Percentiles rank a stretch among this genome's conserved stretches.
phyloP scores from a whole-genome alignment of 1,140 invertebrate species.

The Panagrolaimus sp. region DNA sequence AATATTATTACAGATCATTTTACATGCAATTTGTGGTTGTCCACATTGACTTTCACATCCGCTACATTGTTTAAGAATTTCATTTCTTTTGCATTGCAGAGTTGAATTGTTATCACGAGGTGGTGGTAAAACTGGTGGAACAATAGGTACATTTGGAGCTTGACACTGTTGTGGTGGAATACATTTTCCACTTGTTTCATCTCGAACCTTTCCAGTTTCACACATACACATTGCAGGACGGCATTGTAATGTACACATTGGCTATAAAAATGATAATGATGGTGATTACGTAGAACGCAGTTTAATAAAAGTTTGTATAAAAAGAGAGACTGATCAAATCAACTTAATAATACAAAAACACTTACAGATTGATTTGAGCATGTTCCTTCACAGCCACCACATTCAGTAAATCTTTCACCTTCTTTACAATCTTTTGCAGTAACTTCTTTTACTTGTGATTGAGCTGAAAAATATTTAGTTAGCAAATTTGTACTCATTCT shows the following conservation, averaged over 20 bases:
- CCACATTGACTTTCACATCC: background rate
- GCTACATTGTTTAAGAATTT: background rate
- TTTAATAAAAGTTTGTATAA: no score
- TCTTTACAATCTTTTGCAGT: background rate
- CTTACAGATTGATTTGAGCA: background rate
- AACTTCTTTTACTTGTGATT: no score
- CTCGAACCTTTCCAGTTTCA: background rate
- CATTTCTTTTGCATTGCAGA: background rate
- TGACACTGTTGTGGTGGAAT: background rate
- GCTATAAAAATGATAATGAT: background rate
- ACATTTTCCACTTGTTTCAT: constrained; percentile 3
- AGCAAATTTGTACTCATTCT: no score
- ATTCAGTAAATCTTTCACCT: background rate
- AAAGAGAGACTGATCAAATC: no score
- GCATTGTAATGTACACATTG: background rate
- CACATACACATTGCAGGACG: background rate
- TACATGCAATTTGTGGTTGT: background rate
- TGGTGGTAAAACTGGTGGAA: background rate
- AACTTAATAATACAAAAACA: no score
- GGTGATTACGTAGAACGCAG: no score
- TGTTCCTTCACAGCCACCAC: background rate
- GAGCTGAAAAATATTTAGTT: no score
- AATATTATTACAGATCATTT: background rate
- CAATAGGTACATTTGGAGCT: background rate
- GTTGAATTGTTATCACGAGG: background rate